Percentiles rank a stretch among this genome's conserved stretches.
Evolutionary conservation across 2,888 invertebrate species (phyloP).

Genomic region (Galerucella pusilla): DNA sequence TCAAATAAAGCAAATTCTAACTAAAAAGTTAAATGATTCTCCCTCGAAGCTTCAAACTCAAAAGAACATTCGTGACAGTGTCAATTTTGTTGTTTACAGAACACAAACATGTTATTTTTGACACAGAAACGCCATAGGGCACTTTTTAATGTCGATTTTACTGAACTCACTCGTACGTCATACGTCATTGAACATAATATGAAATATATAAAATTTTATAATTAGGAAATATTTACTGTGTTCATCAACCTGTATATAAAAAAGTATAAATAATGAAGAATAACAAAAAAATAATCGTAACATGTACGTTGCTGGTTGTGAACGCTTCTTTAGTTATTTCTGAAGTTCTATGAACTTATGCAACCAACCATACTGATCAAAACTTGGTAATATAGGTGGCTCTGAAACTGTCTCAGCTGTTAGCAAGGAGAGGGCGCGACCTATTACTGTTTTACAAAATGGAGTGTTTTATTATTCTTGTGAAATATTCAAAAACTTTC

Average conservation of each 20-base stretch:
- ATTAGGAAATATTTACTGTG: neutral
- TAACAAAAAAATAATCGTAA: neutral
- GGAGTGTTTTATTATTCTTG: no score
- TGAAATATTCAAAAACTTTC: no score
- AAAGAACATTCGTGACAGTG: slow-evolving; percentile 29
- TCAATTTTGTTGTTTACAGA: slow-evolving; percentile 20
- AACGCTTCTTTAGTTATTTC: neutral
- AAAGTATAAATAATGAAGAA: neutral
- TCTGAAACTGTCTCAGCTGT: neutral
- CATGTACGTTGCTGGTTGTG: neutral
- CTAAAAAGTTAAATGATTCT: slow-evolving; percentile 35
- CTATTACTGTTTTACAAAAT: neutral
- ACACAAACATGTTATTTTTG: neutral
- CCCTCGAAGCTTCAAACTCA: slow-evolving; percentile 22
- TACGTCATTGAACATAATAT: neutral
- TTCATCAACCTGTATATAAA: neutral
- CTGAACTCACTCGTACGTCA: neutral
- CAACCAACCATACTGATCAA: neutral
- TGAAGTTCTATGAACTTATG: neutral
- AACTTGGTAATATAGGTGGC: neutral
- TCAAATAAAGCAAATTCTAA: slow-evolving; percentile 40
- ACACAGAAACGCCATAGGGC: slow-evolving; percentile 59
- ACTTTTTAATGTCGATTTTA: slow-evolving; percentile 65
- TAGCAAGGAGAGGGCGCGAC: neutral
- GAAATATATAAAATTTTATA: neutral